Evolutionary conservation across 1,140 invertebrate genomes (phyloP).

Genomic region (Papilio helenus): DNA sequence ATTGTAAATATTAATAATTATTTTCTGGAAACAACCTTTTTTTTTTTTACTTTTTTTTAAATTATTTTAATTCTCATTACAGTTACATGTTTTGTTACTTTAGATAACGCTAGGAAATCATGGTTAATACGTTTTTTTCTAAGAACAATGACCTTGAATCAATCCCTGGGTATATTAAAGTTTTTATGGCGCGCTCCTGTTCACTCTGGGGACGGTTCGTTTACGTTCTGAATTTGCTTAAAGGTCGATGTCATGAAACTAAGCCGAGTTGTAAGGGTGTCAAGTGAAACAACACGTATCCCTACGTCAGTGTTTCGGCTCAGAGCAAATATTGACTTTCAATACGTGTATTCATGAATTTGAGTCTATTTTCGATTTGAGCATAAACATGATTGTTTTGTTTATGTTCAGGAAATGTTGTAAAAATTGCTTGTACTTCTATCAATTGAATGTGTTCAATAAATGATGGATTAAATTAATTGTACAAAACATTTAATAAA

Average conservation of each 20-base stretch:
- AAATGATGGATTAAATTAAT: too few relatives aligned
- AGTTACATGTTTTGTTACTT: slow-evolving; percentile 55
- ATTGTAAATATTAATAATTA: too few relatives aligned
- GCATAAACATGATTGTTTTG: background rate
- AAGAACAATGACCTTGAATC: background rate
- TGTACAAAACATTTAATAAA: too few relatives aligned
- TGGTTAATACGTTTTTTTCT: slow-evolving; percentile 25
- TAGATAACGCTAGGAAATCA: slow-evolving; percentile 51
- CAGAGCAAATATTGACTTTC: slow-evolving; percentile 15
- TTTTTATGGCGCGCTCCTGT: slow-evolving; percentile 52
- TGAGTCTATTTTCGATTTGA: slow-evolving; percentile 4
- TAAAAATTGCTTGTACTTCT: too few relatives aligned
- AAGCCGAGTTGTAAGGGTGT: slow-evolving; percentile 39
- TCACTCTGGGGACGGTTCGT: slow-evolving; percentile 48
- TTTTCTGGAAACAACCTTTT: too few relatives aligned
- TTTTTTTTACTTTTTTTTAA: too few relatives aligned
- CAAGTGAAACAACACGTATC: slow-evolving; percentile 31
- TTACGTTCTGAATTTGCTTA: slow-evolving; percentile 59
- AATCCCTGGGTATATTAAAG: slow-evolving; percentile 48
- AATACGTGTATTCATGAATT: slow-evolving; percentile 2
- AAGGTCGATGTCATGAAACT: slow-evolving; percentile 56
- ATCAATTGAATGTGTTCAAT: too few relatives aligned
- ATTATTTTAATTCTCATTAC: background rate
- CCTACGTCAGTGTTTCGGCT: background rate
- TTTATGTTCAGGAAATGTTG: too few relatives aligned